Evolutionary conservation across 2,888 invertebrate species (phyloP).

Genomic region (Nycteola revayana): DNA sequence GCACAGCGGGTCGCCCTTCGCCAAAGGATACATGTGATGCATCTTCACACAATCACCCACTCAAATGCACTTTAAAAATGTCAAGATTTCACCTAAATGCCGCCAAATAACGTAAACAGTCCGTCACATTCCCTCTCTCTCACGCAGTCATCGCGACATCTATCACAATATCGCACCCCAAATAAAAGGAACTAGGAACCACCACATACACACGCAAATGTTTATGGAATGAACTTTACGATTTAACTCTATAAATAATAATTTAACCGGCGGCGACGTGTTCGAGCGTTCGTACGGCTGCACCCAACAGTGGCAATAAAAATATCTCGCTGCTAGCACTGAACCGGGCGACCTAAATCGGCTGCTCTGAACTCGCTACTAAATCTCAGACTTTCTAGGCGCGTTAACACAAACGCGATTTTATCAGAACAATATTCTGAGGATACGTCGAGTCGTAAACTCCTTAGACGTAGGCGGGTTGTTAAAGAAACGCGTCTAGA

Average conservation of each 20-base stretch:
- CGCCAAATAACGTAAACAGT: constrained; percentile 39
- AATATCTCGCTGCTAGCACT: constrained; percentile 77
- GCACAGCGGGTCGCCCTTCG: constrained; percentile 94
- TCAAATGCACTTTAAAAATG: constrained; percentile 75
- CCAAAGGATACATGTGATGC: constrained; percentile 89
- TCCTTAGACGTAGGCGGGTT: constrained; percentile 3
- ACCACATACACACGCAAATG: constrained; percentile 49
- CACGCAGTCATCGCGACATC: constrained; percentile 27
- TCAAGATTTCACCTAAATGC: constrained; percentile 68
- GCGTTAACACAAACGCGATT: constrained; percentile 39
- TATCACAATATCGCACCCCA: constrained; percentile 27
- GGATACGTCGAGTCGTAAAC: constrained; percentile 10
- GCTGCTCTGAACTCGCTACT: constrained; percentile 53
- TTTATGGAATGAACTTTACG: constrained; percentile 77
- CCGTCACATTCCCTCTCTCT: constrained; percentile 43
- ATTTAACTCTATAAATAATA: constrained; percentile 72
- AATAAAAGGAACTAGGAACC: constrained; percentile 36
- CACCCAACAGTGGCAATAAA: constrained; percentile 75
- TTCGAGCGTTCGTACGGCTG: constrained; percentile 67
- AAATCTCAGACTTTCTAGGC: constrained; percentile 47
- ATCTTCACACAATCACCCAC: constrained; percentile 66
- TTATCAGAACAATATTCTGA: constrained; percentile 32
- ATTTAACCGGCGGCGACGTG: constrained; percentile 60
- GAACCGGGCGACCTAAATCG: constrained; percentile 80
- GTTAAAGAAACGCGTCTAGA: constrained; percentile 8